These are phyloP conservation scores for Dasyurus viverrinus DNA, from an alignment of 2,113 vertebrate genomes.

Conservation along the genomic window DNA sequence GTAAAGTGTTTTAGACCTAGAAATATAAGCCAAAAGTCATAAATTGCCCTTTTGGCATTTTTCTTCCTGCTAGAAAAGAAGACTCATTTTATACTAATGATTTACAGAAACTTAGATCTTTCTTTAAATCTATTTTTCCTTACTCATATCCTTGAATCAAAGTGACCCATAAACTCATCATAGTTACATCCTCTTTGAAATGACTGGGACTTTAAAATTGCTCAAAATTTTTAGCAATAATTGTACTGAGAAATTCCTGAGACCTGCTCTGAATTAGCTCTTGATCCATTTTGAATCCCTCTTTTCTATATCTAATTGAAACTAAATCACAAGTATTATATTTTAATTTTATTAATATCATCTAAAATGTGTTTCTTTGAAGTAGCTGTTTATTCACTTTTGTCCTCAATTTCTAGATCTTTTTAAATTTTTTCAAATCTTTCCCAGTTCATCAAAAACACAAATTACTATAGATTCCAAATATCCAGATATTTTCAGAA, in stretches of 20 bases:
- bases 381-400: not conserved
- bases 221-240: not conserved
- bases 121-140: slow-evolving; percentile 33
- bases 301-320: not conserved
- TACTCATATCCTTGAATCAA: slow-evolving; percentile 5
- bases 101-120: not conserved
- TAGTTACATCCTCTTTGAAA: not conserved
- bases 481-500: not conserved
- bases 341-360: not conserved
- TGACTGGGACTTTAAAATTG: not conserved
- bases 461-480: not conserved
- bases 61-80: slow-evolving; percentile 1
- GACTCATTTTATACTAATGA: not conserved
- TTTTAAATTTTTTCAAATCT: not conserved
- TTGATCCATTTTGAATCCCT: not conserved
- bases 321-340: not conserved
- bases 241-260: not conserved
- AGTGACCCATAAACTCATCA: slow-evolving; percentile 7
- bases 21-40: slow-evolving; percentile 19
- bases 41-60: not conserved
- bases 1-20: not conserved
- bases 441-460: not conserved
- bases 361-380: not conserved
- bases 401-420: not conserved
- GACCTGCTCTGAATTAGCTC: not conserved